Evolutionary conservation across 2,113 vertebrate species (phyloP).

Genomic region (Phaetusa simplex): DNA sequence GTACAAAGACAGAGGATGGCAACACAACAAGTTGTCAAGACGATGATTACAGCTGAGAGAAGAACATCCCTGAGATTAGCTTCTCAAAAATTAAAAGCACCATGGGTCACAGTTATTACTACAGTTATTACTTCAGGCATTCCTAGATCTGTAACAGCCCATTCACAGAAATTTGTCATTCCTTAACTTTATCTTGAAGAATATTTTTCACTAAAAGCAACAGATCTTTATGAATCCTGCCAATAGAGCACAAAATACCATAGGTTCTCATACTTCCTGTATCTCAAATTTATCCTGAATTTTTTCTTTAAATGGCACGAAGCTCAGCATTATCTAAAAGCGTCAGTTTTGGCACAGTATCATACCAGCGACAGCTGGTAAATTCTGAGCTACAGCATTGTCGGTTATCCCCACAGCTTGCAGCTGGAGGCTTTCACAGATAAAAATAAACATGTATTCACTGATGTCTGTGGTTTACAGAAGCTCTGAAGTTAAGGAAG

Average conservation of each 20-base stretch:
- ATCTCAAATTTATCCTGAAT: neutral
- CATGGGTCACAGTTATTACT: slow-evolving; percentile 7
- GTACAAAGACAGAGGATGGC: neutral
- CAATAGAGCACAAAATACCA: neutral
- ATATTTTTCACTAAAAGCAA: neutral
- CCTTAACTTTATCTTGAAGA: neutral
- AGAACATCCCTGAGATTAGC: neutral
- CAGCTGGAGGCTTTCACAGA: neutral
- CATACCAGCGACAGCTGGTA: neutral
- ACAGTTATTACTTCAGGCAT: slow-evolving; percentile 26
- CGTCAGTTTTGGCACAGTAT: neutral
- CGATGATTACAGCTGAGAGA: neutral
- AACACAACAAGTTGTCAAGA: neutral
- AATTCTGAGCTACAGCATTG: neutral
- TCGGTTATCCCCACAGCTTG: neutral
- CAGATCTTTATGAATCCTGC: neutral
- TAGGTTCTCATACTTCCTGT: neutral
- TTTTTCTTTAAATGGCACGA: neutral
- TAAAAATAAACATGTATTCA: neutral
- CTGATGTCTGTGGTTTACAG: neutral
- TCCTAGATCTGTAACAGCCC: neutral
- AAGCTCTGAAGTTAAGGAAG: neutral
- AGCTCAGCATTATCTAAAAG: neutral
- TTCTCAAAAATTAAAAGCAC: slow-evolving; percentile 39
- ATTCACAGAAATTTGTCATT: neutral